Evolutionary conservation across 2,797 vertebrate species (phyloP).

Genomic region (Coranthus polyacanthus): DNA sequence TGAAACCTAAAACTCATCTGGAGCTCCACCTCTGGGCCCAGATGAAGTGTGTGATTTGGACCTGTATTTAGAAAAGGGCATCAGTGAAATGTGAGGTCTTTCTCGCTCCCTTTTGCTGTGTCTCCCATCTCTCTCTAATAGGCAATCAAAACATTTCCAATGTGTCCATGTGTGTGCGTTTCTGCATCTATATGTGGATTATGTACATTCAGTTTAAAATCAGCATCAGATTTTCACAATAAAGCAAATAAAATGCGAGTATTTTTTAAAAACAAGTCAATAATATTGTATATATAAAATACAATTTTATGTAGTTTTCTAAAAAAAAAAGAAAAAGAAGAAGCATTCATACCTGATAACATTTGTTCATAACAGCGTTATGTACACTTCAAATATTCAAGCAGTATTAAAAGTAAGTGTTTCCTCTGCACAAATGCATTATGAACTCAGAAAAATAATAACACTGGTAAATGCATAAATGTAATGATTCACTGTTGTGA

Average conservation of each 20-base stretch:
- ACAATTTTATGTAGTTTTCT: not conserved
- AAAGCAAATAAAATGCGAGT: not conserved
- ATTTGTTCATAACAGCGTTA: conserved; percentile 8
- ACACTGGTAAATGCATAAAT: conserved; percentile 51
- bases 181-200: conserved; percentile 26
- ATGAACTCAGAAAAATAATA: conserved; percentile 58
- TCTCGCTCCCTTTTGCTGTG: conserved; percentile 41
- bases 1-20: conserved; percentile 81
- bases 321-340: too few relatives aligned
- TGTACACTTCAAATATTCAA: conserved; percentile 23
- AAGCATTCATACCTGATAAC: not conserved
- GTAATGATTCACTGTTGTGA: conserved; percentile 74
- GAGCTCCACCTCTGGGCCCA: conserved; percentile 76
- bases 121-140: conserved; percentile 40
- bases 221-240: not conserved
- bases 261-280: not conserved
- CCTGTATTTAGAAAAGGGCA: conserved; percentile 80
- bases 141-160: conserved; percentile 27
- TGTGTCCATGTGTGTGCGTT: conserved; percentile 5
- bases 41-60: conserved; percentile 82
- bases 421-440: conserved; percentile 33
- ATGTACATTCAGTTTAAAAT: conserved; percentile 17
- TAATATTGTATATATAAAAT: conserved; percentile 7
- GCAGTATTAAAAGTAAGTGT: conserved; percentile 41
- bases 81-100: conserved; percentile 76